These are phyloP conservation scores for Ochotona princeps DNA, from an alignment of 2,113 vertebrate genomes.

Conservation along the genomic window DNA sequence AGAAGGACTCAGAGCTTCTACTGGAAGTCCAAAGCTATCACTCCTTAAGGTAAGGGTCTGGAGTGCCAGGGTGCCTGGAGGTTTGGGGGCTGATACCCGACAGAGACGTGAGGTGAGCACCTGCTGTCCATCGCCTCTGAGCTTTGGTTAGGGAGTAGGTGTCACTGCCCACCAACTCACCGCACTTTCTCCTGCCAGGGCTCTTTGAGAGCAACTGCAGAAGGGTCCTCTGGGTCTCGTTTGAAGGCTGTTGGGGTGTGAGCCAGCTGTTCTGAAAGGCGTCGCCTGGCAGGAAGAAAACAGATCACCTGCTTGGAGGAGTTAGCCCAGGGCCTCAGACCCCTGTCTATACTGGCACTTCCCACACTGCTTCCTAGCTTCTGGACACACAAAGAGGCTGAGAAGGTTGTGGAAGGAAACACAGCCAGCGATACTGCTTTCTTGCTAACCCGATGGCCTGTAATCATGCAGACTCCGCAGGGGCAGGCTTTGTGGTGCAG, in stretches of 20 bases:
- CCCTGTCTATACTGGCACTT: not conserved
- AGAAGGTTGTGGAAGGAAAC: not conserved
- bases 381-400: conserved; percentile 7
- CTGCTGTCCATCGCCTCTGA: not conserved
- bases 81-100: not conserved
- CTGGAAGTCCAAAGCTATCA: not conserved
- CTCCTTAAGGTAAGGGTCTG: not conserved
- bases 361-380: not conserved
- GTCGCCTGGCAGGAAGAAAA: conserved; percentile 86
- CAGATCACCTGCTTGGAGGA: not conserved
- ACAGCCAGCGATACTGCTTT: not conserved
- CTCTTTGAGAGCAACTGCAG: conserved; percentile 97
- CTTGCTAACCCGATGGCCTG: not conserved
- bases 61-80: not conserved
- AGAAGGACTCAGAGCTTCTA: not conserved
- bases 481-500: too few relatives aligned
- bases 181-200: conserved; percentile 98
- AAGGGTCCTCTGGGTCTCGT: conserved; percentile 96
- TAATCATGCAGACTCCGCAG: not conserved
- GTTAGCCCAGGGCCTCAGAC: not conserved
- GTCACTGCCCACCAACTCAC: conserved; percentile 78
- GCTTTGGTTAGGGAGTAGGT: not conserved
- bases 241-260: conserved; percentile 95
- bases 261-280: conserved; percentile 96
- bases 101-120: too few relatives aligned